Evolutionary conservation across 2,888 invertebrate genomes (phyloP), one percentile per base, ranked within the genome.

Genomic region (Tenthredo mesomela): DNA sequence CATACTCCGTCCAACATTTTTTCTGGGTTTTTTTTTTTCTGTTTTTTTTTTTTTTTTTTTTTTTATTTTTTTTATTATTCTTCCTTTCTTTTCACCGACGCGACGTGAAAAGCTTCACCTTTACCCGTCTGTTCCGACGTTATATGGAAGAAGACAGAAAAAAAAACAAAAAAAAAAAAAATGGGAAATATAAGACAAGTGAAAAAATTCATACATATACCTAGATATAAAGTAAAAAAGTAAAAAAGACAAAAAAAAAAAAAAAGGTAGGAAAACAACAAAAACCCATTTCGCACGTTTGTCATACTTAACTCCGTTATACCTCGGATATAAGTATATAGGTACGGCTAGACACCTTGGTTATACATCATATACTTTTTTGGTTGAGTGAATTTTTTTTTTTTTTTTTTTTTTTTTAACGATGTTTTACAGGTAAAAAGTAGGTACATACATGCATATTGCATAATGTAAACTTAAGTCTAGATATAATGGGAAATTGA

Each of bases 71-170:
- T 40, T 40, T 18, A 29, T 25, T 61, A 58, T 15, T 40, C 82
- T 58, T 54, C 37, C 10, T 77, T 71, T 65, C 25, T 25, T 75
- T 85, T 78, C 85, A 85, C 75, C 87, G 54, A 43, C 54, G 7
- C 65, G 65, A 15, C 15, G 33, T 12, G 67, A 67, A 67, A 67
- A 67, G 33, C 67, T 33, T 67, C 67, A 67, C 33, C 67, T 86
- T 87, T 86, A 84, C 86, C 86, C 85, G 85, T 82, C 82, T 73
- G 83, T 83, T 75, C 29, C 82, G 25, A 80, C 43, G 83, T 0
- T 37, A 10, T 15, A 25, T 25, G 61, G 21, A 10, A 61, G 61
- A 7, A 80, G 67, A 40, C 43, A 43, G 65, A 86, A 58, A 78
- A 85, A 40, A 58, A n/a, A 9, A 84, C 29, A 18, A 47, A 3